These are phyloP conservation scores for Folsomia manolachei DNA, from an alignment of 2,888 invertebrate genomes.

Conservation along the genomic window DNA sequence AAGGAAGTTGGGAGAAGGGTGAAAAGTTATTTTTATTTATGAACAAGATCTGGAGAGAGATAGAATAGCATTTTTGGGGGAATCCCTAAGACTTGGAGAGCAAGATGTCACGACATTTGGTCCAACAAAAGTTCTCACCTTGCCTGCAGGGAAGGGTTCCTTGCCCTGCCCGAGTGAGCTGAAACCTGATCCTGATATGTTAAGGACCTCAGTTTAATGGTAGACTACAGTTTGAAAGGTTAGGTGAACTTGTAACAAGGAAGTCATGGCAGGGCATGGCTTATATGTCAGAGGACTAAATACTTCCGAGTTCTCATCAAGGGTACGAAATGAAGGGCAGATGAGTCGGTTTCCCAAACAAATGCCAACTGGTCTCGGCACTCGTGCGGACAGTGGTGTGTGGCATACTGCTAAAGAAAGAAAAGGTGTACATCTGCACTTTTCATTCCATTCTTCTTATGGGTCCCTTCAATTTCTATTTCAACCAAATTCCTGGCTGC, in stretches of 20 bases:
- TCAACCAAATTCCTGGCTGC: slow-evolving; percentile 13
- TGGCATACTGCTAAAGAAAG: not conserved
- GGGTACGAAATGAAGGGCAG: not conserved
- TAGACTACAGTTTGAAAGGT: not conserved
- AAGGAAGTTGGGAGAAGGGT: not conserved
- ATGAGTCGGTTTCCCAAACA: not conserved
- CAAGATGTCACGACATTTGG: not conserved
- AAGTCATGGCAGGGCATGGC: too few relatives aligned
- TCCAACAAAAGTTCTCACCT: not conserved
- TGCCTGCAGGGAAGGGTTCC: not conserved
- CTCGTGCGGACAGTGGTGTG: not conserved
- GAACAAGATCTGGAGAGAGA: not conserved
- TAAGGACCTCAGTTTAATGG: not conserved
- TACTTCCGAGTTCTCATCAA: not conserved
- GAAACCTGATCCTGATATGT: not conserved
- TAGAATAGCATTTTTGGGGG: not conserved
- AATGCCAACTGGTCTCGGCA: not conserved
- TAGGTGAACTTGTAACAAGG: not conserved
- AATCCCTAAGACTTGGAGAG: not conserved
- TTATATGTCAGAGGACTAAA: not conserved
- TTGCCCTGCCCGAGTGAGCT: not conserved
- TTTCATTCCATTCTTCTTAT: slow-evolving; percentile 17
- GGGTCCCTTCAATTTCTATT: not conserved
- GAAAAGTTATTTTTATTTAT: not conserved
- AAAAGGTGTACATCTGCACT: slow-evolving; percentile 29